Evolutionary conservation across 92 coral and sea anemone genomes (phyloP).

Genomic region (Muricea muricata): DNA sequence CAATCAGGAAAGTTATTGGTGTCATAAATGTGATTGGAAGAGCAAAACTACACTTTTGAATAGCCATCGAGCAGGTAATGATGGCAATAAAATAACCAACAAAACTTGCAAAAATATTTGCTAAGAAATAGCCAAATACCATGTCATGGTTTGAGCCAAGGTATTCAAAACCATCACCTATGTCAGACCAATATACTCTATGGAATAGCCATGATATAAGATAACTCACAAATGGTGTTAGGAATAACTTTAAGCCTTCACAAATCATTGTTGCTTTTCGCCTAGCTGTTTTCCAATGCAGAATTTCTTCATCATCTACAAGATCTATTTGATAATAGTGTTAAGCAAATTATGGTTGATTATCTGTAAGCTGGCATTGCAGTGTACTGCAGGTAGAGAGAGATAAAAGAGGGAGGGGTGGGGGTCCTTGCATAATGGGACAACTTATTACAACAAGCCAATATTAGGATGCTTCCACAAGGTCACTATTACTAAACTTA

Average conservation of each 20-base stretch:
- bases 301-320: too few species aligned
- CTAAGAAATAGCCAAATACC: constrained; percentile 67
- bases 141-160: constrained; percentile 50
- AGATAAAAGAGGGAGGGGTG: too few species aligned
- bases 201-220: constrained; percentile 52
- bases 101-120: constrained; percentile 81
- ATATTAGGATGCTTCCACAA: too few species aligned
- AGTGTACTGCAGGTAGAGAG: too few species aligned
- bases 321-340: too few species aligned
- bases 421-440: too few species aligned
- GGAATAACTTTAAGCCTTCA: constrained; percentile 71
- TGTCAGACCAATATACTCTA: not conserved
- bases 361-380: too few species aligned
- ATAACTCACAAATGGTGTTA: constrained; percentile 86
- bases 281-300: constrained; percentile 63
- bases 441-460: too few species aligned
- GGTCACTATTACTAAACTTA: too few species aligned
- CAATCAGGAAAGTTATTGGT: constrained; percentile 53
- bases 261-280: constrained; percentile 81
- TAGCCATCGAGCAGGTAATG: constrained; percentile 86
- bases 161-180: constrained; percentile 17
- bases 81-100: constrained; percentile 76
- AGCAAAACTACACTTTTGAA: constrained; percentile 81
- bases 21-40: constrained; percentile 84
- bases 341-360: too few species aligned